phyloP scores from a whole-genome alignment of 1,140 invertebrate species.

The Lanistes nyassanus region DNA sequence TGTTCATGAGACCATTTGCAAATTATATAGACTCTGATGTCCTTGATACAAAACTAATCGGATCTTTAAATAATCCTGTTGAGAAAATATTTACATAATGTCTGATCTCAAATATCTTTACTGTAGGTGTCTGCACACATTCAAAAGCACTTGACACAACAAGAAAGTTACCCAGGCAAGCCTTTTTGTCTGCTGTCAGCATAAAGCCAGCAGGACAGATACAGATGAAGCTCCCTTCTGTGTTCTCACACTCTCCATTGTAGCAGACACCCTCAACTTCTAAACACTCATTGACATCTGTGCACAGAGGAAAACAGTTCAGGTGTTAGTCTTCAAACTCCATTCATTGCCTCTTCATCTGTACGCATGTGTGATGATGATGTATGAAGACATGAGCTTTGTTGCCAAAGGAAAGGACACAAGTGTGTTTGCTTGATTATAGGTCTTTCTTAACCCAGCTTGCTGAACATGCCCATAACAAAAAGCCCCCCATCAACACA shows the following conservation, averaged over 20 bases:
- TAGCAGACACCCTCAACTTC: slow-evolving; percentile 80
- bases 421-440: too few relatives aligned
- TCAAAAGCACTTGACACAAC: too few relatives aligned
- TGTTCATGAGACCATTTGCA: too few relatives aligned
- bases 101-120: neutral
- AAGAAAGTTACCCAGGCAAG: slow-evolving; percentile 75
- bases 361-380: neutral
- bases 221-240: slow-evolving; percentile 62
- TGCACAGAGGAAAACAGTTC: slow-evolving; percentile 45
- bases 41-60: neutral
- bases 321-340: neutral
- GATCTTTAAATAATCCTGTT: neutral
- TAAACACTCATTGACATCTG: slow-evolving; percentile 83
- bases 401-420: too few relatives aligned
- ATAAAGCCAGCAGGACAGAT: slow-evolving; percentile 69
- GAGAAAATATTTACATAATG: neutral
- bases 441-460: too few relatives aligned
- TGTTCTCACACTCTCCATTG: slow-evolving; percentile 76
- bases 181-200: slow-evolving; percentile 74
- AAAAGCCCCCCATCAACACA: too few relatives aligned
- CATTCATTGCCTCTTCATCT: neutral
- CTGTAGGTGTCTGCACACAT: neutral
- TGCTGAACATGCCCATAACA: too few relatives aligned
- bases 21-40: too few relatives aligned
- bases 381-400: too few relatives aligned